A percentile compares a stretch with the other conserved stretches of the same genome.
Conservation (phyloP, 2,113 vertebrate species). For the Baryphthengus martii region DNA sequence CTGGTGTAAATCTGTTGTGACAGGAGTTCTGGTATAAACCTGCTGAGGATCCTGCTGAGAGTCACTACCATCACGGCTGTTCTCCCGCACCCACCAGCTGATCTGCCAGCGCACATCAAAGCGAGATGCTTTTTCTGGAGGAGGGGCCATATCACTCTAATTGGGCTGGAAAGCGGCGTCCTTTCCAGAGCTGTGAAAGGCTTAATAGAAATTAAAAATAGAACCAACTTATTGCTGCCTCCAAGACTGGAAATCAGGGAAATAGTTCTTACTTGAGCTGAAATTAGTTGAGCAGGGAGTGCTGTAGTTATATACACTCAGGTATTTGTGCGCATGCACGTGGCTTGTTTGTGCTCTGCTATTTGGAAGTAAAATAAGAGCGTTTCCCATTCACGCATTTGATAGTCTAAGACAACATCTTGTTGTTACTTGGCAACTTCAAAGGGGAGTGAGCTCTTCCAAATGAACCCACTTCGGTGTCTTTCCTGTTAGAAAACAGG, state of each 20-base stretch:
- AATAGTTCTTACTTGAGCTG: background rate
- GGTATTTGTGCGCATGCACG: background rate
- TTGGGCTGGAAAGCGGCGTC: background rate
- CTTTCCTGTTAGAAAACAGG: background rate
- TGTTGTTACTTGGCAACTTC: background rate
- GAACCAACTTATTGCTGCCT: background rate
- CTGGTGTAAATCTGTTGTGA: background rate
- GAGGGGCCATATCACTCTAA: background rate
- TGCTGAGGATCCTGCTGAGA: background rate
- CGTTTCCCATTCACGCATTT: background rate
- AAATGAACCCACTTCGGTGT: background rate
- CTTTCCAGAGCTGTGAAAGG: background rate
- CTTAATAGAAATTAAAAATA: background rate
- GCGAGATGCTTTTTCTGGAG: background rate
- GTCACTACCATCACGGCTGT: background rate
- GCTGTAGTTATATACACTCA: background rate
- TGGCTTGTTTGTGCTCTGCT: background rate
- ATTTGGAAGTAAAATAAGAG: background rate
- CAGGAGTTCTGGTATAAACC: background rate
- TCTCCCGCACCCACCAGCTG: background rate
- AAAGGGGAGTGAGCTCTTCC: background rate
- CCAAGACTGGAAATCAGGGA: background rate
- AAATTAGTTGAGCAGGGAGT: background rate
- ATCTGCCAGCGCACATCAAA: background rate
- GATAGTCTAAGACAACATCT: background rate